Conservation (phyloP, 2,888 invertebrate genomes). For the Lasioglossum malachurum region DNA sequence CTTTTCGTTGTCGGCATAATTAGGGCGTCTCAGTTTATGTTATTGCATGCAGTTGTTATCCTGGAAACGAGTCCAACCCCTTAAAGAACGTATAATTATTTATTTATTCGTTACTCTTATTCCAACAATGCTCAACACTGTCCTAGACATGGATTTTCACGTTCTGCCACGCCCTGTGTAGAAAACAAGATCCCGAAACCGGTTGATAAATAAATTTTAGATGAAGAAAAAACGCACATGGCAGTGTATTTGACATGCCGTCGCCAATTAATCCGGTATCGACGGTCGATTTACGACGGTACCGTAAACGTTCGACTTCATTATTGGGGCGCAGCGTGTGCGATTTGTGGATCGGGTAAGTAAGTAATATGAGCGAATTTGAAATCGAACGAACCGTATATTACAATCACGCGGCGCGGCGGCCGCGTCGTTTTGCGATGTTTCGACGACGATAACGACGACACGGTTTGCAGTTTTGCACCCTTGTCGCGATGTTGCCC, state of each 20-base stretch:
- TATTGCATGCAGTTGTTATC: no score
- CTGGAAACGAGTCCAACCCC: no score
- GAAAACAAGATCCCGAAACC: neutral
- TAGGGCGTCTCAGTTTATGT: no score
- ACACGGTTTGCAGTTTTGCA: neutral
- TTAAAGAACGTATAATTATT: no score
- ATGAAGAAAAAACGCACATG: neutral
- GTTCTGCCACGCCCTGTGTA: neutral
- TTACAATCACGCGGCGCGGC: neutral
- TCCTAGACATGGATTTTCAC: no score
- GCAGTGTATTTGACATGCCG: neutral
- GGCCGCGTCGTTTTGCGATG: neutral
- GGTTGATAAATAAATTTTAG: slow-evolving; percentile 1
- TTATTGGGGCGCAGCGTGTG: neutral
- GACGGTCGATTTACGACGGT: neutral
- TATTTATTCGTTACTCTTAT: no score
- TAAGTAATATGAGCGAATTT: neutral
- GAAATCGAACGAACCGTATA: neutral
- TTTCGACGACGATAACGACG: neutral
- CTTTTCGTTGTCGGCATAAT: no score
- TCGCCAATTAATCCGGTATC: neutral
- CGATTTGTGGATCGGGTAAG: neutral
- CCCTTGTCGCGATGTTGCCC: neutral
- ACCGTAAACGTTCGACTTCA: neutral
- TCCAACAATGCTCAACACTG: no score